phyloP scores from a whole-genome alignment of 2,888 invertebrate genomes.

The Xiphydria camelus region DNA sequence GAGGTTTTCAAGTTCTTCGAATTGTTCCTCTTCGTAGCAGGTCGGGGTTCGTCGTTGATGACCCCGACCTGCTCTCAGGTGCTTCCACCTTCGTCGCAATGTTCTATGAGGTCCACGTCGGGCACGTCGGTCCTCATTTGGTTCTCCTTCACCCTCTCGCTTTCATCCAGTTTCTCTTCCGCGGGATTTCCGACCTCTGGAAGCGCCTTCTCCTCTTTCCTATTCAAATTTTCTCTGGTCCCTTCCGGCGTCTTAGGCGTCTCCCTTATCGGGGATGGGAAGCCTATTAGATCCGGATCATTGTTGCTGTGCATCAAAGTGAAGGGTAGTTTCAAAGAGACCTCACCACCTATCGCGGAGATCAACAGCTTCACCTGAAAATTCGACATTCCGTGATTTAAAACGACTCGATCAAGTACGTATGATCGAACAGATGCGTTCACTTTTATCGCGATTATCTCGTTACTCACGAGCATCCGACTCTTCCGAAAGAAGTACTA shows the following conservation, averaged over 20 bases:
- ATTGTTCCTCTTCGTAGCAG: constrained; percentile 27
- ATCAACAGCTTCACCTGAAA: constrained; percentile 71
- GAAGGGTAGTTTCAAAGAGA: constrained; percentile 80
- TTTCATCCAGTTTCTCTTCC: constrained; percentile 4
- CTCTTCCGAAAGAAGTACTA: too few species aligned
- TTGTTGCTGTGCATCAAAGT: constrained; percentile 74
- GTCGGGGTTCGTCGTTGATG: constrained; percentile 36
- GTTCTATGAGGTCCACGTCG: constrained; percentile 48
- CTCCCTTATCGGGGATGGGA: constrained; percentile 49
- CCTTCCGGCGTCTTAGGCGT: constrained; percentile 12
- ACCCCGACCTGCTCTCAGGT: constrained; percentile 49
- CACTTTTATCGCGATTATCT: too few species aligned
- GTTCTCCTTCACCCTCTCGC: constrained; percentile 20
- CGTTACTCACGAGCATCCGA: too few species aligned
- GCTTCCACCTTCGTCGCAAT: constrained; percentile 39
- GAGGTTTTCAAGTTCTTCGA: constrained; percentile 31
- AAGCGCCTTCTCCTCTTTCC: background rate
- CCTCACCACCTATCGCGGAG: constrained; percentile 79
- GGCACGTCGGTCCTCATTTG: constrained; percentile 15
- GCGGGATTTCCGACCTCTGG: too few species aligned
- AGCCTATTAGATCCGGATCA: constrained; percentile 65
- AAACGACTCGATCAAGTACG: too few species aligned
- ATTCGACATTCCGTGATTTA: constrained; percentile 1
- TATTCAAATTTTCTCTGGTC: constrained; percentile 6
- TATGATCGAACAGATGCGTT: too few species aligned